Base-by-base conservation (phyloP, 2,113 vertebrate genomes). In the Jacana jacana region DNA sequence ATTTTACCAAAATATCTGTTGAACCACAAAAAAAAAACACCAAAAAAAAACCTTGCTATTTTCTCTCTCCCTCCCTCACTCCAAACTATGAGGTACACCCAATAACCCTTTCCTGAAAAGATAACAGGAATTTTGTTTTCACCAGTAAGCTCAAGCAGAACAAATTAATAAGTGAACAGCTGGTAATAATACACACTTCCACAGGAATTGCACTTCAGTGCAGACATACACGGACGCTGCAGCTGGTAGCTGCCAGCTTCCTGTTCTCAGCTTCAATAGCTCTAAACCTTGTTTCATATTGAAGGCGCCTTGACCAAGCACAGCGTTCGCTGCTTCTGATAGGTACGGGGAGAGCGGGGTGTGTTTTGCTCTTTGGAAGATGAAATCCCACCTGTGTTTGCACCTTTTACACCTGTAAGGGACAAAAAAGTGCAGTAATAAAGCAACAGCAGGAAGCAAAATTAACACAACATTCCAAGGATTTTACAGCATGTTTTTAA, bases 281-380 rank as follows among this genome's bases (percentile, higher is more conserved):
- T 69, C 11, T 81, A 46, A 93, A 63, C 40, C 16, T 68, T 39
- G 22, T 40, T 88, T 76, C 17, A 11, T 20, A 52, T 40, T 40
- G 60, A 75, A 89, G 60, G 48, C 35, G 55, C 73, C 4, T 8
- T 18, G 52, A 42, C 30, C 2, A 5, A 77, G 20, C 31, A 68
- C 28, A 77, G 8, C 6, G 24, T 44, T 46, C 19, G 1, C 12
- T 64, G 44, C 18, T 88, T 58, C 73, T 58, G 7, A 23, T 39
- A 54, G 13, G 20, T 39, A 75, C 44, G 13, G 13, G 25, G 0
- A 0, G 14, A 48, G 14, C 3, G 39, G 40, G 9, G 54, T n/a
- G 6, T 9, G 3, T 11, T 77, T 70, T n/a, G 31, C n/a, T 39
- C 27, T 81, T 60, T 27, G 39, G 46, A 66, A 82, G 61, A 18